Evolutionary conservation across 2,113 vertebrate genomes (phyloP), one percentile per base, ranked within the genome.

Genomic region (Pimephales promelas): DNA sequence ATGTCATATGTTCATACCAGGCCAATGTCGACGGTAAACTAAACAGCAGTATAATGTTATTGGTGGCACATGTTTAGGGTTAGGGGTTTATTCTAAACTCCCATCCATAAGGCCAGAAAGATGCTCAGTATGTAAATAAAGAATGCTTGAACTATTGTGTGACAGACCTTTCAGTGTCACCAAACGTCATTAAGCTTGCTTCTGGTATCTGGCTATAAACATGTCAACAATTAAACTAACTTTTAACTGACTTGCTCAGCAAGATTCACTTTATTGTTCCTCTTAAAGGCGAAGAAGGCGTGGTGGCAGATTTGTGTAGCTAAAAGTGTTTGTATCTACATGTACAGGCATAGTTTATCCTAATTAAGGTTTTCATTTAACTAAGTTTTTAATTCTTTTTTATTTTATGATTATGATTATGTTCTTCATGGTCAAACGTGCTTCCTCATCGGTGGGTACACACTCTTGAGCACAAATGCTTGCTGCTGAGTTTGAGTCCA

Each of bases 401-500:
- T 16, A 0, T 36, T n/a, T 22, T 9, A 40, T 40, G 8, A 6
- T 20, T n/a, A 13, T 43, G 22, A 5, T 47, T 8, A 52, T 22
- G 52, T 54, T 22, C 52, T 16, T 75, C 4, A 54, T 34, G 10
- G 26, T 75, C 52, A 11, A 54, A 26, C 6, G 24, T 47, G 43
- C 40, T 26, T 57, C 9, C n/a, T 56, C 9, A 22, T 54, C 20
- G 3, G 10, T 13, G 31, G 1, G 18, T 16, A 40, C 22, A 57
- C n/a, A 73, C 31, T 16, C 74, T 43, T 45, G 16, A 31, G 28
- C 28, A 34, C 18, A 45, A 79, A 45, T 22, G 28, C 62, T 20
- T 68, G 20, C 14, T 43, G 10, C 40, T 73, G 59, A 57, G 66
- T 49, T 71, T 49, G 34, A 43, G 81, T 81, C 52, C 34, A 83